Conservation (phyloP, 2,113 vertebrate genomes). For the Puma concolor region DNA sequence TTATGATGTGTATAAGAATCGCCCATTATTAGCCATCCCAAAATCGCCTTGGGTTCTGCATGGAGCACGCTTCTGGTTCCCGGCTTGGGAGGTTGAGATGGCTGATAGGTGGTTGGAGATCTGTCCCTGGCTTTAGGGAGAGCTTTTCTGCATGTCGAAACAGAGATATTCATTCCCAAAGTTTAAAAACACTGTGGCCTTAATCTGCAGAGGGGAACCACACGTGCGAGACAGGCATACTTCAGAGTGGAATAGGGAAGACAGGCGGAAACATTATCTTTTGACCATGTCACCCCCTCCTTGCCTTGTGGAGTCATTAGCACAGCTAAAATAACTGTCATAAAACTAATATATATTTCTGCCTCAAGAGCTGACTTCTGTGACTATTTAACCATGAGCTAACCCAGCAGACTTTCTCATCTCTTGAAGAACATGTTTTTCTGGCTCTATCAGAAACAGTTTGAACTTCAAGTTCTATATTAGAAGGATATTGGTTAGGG, state of each 20-base stretch:
- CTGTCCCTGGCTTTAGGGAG: neutral
- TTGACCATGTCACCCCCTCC: neutral
- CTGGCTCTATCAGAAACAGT: neutral
- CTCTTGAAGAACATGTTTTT: neutral
- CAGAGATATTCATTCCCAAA: neutral
- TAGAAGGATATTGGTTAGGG: neutral
- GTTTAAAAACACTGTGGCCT: neutral
- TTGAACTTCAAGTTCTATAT: neutral
- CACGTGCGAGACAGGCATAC: neutral
- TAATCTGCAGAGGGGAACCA: neutral
- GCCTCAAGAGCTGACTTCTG: neutral
- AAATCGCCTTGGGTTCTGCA: neutral
- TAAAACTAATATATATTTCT: neutral
- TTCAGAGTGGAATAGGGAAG: neutral
- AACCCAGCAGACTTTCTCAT: neutral
- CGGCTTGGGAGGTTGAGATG: neutral
- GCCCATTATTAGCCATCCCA: neutral
- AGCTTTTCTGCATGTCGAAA: neutral
- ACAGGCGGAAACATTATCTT: neutral
- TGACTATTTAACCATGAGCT: neutral
- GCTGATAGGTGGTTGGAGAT: neutral
- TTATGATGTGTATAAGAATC: conserved; percentile 47
- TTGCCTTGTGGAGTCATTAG: neutral
- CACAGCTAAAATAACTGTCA: neutral
- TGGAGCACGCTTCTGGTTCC: neutral